Evolutionary conservation across 2,888 invertebrate genomes (phyloP).

Genomic region (Eulithis testata): DNA sequence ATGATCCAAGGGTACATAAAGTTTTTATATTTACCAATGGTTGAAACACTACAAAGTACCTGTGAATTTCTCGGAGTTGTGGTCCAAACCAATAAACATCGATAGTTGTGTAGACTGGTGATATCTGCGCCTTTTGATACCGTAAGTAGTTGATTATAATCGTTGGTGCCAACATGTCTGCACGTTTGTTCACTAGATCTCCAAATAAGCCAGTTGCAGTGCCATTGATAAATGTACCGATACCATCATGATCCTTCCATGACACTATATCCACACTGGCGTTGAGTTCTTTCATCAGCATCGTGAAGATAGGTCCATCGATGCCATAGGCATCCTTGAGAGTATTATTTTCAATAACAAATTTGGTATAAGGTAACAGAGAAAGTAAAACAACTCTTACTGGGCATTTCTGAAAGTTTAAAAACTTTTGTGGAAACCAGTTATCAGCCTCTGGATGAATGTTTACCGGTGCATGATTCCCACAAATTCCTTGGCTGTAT

Average conservation of each 20-base stretch:
- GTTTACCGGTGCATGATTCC: slow-evolving; percentile 49
- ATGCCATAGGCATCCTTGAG: slow-evolving; percentile 50
- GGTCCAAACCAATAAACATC: slow-evolving; percentile 61
- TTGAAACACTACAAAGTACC: slow-evolving; percentile 56
- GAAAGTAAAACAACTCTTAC: slow-evolving; percentile 49
- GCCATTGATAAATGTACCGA: slow-evolving; percentile 49
- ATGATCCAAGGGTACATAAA: slow-evolving; percentile 33
- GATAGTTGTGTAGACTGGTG: slow-evolving; percentile 48
- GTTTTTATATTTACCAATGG: slow-evolving; percentile 55
- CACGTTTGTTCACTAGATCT: slow-evolving; percentile 49
- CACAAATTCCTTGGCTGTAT: slow-evolving; percentile 53
- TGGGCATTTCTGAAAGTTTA: slow-evolving; percentile 61
- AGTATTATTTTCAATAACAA: slow-evolving; percentile 45
- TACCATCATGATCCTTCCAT: slow-evolving; percentile 37
- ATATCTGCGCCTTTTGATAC: slow-evolving; percentile 49
- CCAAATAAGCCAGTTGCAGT: slow-evolving; percentile 48
- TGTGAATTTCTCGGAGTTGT: slow-evolving; percentile 50
- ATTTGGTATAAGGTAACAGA: slow-evolving; percentile 47
- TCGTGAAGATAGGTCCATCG: slow-evolving; percentile 51
- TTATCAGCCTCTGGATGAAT: slow-evolving; percentile 39
- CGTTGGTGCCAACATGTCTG: slow-evolving; percentile 57
- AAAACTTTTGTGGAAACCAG: slow-evolving; percentile 58
- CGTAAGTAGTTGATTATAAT: slow-evolving; percentile 47
- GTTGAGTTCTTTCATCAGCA: slow-evolving; percentile 52
- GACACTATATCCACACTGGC: slow-evolving; percentile 50